Conservation (phyloP, 2,888 invertebrate species). For the Xanthia icteritia region DNA sequence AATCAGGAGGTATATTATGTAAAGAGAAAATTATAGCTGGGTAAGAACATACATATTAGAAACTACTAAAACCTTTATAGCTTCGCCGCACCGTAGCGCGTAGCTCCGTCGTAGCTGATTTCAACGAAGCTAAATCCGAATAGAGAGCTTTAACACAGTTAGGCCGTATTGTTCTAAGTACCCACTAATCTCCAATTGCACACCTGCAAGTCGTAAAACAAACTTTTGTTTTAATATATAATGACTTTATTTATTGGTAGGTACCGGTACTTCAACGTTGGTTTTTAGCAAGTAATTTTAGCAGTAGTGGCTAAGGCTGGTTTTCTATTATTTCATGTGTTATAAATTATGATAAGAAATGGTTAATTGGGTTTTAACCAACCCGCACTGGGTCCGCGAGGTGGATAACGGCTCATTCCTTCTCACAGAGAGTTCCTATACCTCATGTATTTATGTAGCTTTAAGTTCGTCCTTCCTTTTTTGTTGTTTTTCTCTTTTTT, state of each 20-base stretch:
- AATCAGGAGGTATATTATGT: no score
- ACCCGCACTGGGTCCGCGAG: neutral
- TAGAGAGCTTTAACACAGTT: conserved; percentile 51
- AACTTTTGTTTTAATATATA: conserved; percentile 54
- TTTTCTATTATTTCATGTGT: neutral
- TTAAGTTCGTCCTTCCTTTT: no score
- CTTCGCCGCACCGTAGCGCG: neutral
- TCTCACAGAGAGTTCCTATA: no score
- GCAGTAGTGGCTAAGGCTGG: neutral
- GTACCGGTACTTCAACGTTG: conserved; percentile 15
- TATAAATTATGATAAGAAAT: neutral
- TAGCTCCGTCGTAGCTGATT: neutral
- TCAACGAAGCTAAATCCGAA: conserved; percentile 18
- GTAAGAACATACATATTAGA: neutral
- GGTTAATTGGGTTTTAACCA: neutral
- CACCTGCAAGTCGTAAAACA: conserved; percentile 79
- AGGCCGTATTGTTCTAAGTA: conserved; percentile 58
- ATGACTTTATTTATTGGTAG: conserved; percentile 3
- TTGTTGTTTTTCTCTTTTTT: no score
- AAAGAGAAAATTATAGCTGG: no score
- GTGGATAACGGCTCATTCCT: neutral
- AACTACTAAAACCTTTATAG: neutral
- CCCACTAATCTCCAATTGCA: conserved; percentile 73
- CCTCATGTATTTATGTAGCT: no score
- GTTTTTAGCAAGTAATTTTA: neutral